Base-by-base conservation (phyloP, 2,888 invertebrate species). In the Rugalucina vietnamica region DNA sequence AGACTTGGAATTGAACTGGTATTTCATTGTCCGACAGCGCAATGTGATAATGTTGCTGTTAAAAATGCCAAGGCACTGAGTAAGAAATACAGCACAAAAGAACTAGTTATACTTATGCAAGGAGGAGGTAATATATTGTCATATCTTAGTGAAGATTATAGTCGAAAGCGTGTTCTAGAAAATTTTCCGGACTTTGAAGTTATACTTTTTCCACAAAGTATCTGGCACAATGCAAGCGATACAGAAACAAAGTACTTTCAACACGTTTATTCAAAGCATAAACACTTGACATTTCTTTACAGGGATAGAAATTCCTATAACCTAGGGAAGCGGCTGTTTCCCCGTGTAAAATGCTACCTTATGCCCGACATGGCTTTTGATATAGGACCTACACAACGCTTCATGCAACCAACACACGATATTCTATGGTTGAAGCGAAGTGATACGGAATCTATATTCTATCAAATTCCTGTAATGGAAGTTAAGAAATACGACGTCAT, bases 121-220 rank as follows among this genome's bases (percentile, higher is more conserved):
- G 90, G 90, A 0, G 90, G 90, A 0, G 90, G 90, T 0, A 90
- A 90, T 65, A 32, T 90, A 14, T 65, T 81, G 24, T 77, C 78
- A 0, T 86, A 84, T 69, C 29, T 27, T 24, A 3, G 1, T 0
- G 34, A 43, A 0, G 81, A 86, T n/a, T 27, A 36, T 0, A 27
- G 36, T 3, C 60, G 83, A 18, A 34, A 21, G 18, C 50, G 54
- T 1, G 75, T 75, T 3, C 24, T 75, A 5, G 50, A 75, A 34
- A 8, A 1, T 34, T 75, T 54, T 75, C 60, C n/a, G 18, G 75
- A 78, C 1, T 81, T 79, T 73, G 34, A 82, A 10, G 69, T 80
- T 0, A 54, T 87, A n/a, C 18, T 89, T 1, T 87, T 89, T 43
- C 86, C 89, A 14, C 86, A 87, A 65, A 81, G 84, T 24, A 79